Percentiles rank a stretch among this genome's conserved stretches.
These are phyloP conservation scores for Tetrax tetrax DNA, from an alignment of 2,113 vertebrate genomes.

Conservation along the genomic window DNA sequence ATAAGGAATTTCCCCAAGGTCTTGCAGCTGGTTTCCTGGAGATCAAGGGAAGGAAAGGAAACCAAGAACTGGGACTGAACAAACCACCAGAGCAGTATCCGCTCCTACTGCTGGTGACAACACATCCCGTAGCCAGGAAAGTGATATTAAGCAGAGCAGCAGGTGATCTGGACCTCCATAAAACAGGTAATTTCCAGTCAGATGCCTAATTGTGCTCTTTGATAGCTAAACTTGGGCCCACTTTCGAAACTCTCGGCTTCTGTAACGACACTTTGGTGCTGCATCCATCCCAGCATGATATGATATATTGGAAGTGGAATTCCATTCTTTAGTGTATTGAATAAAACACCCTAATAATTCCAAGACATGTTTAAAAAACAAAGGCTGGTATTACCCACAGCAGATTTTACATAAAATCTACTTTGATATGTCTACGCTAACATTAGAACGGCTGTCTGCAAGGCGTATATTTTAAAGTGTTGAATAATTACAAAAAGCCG, in stretches of 20 bases:
- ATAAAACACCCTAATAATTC: not conserved
- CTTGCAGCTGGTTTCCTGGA: constrained; percentile 7
- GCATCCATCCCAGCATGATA: not conserved
- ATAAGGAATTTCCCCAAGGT: constrained; percentile 40
- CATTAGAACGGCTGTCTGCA: not conserved
- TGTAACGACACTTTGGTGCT: not conserved
- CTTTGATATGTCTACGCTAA: not conserved
- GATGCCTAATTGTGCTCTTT: not conserved
- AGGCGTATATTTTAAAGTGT: not conserved
- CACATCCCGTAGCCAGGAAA: not conserved
- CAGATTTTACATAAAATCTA: not conserved
- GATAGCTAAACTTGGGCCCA: not conserved
- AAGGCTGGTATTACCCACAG: not conserved
- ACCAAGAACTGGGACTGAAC: not conserved
- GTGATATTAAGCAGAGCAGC: not conserved
- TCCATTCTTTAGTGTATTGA: not conserved
- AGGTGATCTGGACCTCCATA: not conserved
- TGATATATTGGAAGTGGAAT: not conserved
- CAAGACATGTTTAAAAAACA: constrained; percentile 2
- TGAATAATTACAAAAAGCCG: not conserved
- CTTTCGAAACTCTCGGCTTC: not conserved
- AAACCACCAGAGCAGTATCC: not conserved
- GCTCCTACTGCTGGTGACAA: not conserved
- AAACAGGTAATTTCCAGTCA: not conserved
- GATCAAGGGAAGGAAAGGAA: not conserved